Evolutionary conservation across 2,797 vertebrate genomes (phyloP), one percentile per base, ranked within the genome.

Genomic region (Tenualosa thibaudeaui): DNA sequence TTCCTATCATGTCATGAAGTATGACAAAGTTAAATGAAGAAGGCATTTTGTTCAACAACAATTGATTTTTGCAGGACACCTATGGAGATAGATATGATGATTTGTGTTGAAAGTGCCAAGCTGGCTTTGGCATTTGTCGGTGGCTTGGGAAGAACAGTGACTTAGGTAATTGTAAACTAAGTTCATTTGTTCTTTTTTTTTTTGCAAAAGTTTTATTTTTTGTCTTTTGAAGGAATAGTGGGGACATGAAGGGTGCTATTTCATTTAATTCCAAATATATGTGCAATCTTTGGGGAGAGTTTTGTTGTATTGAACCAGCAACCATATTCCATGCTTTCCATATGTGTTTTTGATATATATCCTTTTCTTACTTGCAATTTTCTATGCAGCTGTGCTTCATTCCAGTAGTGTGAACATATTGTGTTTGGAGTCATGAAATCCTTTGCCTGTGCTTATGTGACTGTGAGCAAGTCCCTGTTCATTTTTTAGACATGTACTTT

Each of bases 201-300:
- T 90, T 82, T 88, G 24, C 43, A 89, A 81, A 91, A 71, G 2
- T 84, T 82, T 92, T 83, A 88, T 62, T 86, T 88, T 50, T 22
- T 22, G 81, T 43, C 60, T 78, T 88, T 81, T 87, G 83, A 46
- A 58, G 60, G 84, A 85, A 26, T 31, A 87, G 84, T 89, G 89
- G 91, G 85, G 49, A 84, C 94, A 94, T 92, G 92, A 94, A 95
- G 92, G 94, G 94, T 95, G 95, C 94, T 95, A 89, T 95, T 96
- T 94, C 91, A 92, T 87, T 62, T 85, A 15, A 81, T 84, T 75
- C 46, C 40, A 78, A 43, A 71, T 78, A 46, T 46, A 78, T 78
- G 71, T 78, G 71, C 71, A 78, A 43, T 78, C 40, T 78, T 78
- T 46, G 71, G 37, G 71, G 71, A 71, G 65, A 78, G 65, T 40